Base-by-base conservation (phyloP, 2,113 vertebrate species). In the Odocoileus virginianus region DNA sequence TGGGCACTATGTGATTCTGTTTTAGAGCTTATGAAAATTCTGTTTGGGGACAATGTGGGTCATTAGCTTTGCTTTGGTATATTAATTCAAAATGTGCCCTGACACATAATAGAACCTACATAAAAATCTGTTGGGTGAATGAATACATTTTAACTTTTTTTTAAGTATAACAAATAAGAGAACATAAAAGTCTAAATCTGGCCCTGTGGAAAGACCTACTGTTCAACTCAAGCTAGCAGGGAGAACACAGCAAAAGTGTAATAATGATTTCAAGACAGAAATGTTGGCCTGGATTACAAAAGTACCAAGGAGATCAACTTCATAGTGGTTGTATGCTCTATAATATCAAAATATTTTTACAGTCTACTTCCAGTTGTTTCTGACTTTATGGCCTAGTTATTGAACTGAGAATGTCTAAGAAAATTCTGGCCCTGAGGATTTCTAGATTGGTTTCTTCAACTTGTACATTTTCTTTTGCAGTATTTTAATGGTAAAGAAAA, bases 71-170 rank as follows among this genome's bases (percentile, higher is more conserved):
- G 83, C 40, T 95, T 96, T 91, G 43, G 50, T 61, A 9, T 95
- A 45, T 91, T 91, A 84, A 94, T 88, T 88, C 58, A 83, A 82
- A 91, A 89, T 89, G 43, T 92, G 64, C 67, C 92, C 84, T 94
- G 52, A 57, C 40, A 88, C 11, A 40, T 60, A 58, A 84, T 58
- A 92, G 43, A 30, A 81, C 83, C 50, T 96, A 64, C 28, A 12
- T 54, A 83, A 97, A 96, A 88, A 91, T 87, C 61, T 84, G 54
- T 82, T 91, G 82, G 90, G 57, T 61, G 60, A 91, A 83, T 52
- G n/a, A 90, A 83, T 90, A 25, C 30, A 58, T 92, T 85, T 91
- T 86, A 67, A 54, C 33, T 60, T 50, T 87, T 87, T 33, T 36
- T 36, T 45, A 57, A n/a, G 45, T 54, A 57, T 23, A 93, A 54